Base-by-base conservation (phyloP, 2,888 invertebrate genomes). In the Chaitophorus viminalis region DNA sequence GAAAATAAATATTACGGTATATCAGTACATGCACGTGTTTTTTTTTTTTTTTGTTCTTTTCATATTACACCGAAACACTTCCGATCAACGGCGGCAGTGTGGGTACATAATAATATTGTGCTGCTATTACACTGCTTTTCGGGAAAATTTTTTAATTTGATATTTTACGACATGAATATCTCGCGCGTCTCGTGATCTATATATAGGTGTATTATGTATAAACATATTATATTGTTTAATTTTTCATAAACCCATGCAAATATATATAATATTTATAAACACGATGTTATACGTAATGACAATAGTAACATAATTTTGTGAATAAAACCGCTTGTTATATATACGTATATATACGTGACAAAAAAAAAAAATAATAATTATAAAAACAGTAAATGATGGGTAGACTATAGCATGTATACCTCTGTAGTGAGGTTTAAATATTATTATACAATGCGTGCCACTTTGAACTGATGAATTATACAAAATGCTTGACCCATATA, bases 381-480 rank as follows among this genome's bases (percentile, higher is more conserved):
- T 60, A 33, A 4, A 11, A 8, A 5, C 14, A 21, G 77, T 77
- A 31, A n/a, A n/a, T n/a, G n/a, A n/a, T n/a, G n/a, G n/a, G n/a
- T n/a, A n/a, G n/a, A n/a, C n/a, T n/a, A n/a, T n/a, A n/a, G n/a
- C n/a, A n/a, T n/a, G n/a, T n/a, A n/a, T n/a, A n/a, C n/a, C n/a
- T n/a, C n/a, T n/a, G n/a, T n/a, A n/a, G n/a, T n/a, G n/a, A n/a
- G 60, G n/a, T 36, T 54, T 54, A 77, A 77, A 77, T 54, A 77
- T 46, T 36, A 36, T 36, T 14, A 14, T 36, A 65, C 18, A 39
- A 65, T 68, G 68, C 79, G 79, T 29, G 65, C 36, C 65, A 65
- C 79, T 65, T 29, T n/a, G 29, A 18, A 39, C 79, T 65, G 79
- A 81, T 39, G 81, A 81, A 78, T 60, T 60, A n/a, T n/a, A 78